Evolutionary conservation across 2,888 invertebrate species (phyloP), one percentile per base, ranked within the genome.

Genomic region (Tetranychus piercei): DNA sequence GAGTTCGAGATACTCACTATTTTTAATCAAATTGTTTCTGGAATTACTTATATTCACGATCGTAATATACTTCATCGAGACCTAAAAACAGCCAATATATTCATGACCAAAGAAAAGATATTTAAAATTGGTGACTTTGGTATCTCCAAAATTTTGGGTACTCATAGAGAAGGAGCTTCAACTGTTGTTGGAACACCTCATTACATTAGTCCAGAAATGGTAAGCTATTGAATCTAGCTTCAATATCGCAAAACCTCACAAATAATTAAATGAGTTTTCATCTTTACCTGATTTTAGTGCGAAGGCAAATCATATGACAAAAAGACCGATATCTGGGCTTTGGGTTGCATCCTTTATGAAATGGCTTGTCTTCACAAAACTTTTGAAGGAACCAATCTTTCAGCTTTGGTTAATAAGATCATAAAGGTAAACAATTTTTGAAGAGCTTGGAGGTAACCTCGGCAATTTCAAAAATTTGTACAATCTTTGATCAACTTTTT

Each of bases 291-390:
- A 69, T 23, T 77, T 34, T 80, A 88, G 88, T 89, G 89, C 81
- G 88, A 89, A 82, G 89, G 89, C 6, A 88, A 88, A 80, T 86
- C 88, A 72, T 90, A 90, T 80, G 87, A 89, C 81, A 87, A 88
- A 80, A 89, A 90, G 81, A 88, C 88, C 64, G 90, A 90, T 80
- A 87, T 90, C 78, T 90, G 90, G 90, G 88, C 90, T 0, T 81
- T 89, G 75, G 89, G 89, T 18, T 90, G 90, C 81, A 88, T 90
- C 79, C 82, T 90, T 69, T 89, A 89, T 80, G 90, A 90, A 82
- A 87, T 90, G 85, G 87, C 87, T 34, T 87, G 88, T 79, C 82
- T 89, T 34, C 87, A 87, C 79, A 88, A 87, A 81, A 87, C 89
- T 1, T 89, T 89, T 82, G 88, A 89, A 77, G 89, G 88, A 0